Percentiles rank a stretch among this genome's conserved stretches.
Conservation (phyloP, 2,113 vertebrate species). For the Siniperca knerii region DNA sequence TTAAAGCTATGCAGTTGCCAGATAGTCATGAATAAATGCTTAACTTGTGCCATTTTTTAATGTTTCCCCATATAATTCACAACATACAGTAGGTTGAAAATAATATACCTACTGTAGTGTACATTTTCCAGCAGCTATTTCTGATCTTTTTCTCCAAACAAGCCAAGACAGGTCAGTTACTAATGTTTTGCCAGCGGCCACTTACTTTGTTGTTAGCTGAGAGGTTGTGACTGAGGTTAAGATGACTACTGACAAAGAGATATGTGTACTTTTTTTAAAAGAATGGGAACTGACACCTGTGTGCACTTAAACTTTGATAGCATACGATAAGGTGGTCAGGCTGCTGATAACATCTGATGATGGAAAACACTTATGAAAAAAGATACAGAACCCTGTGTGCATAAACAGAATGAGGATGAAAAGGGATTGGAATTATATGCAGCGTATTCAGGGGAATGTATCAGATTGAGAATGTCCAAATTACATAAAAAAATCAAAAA, state of each 20-base stretch:
- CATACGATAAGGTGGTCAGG: constrained; percentile 22
- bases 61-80: not conserved
- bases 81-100: not conserved
- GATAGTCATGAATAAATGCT: constrained; percentile 37
- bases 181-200: constrained; percentile 27
- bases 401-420: constrained; percentile 9
- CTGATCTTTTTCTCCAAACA: constrained; percentile 28
- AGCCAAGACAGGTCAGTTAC: constrained; percentile 37
- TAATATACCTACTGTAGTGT: not conserved
- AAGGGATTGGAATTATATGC: not conserved
- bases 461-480: not conserved
- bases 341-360: constrained; percentile 44
- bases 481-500: not conserved
- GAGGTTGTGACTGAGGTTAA: constrained; percentile 45
- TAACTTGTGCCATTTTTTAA: constrained; percentile 12
- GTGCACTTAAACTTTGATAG: constrained; percentile 23
- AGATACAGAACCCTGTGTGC: not conserved
- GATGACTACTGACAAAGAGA: constrained; percentile 36
- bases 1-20: constrained; percentile 4
- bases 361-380: constrained; percentile 35
- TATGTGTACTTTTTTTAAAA: constrained; percentile 29
- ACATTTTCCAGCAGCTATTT: constrained; percentile 9
- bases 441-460: not conserved
- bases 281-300: constrained; percentile 23
- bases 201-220: constrained; percentile 31